A percentile compares a stretch with the other conserved stretches of the same genome.
phyloP scores from a whole-genome alignment of 2,888 invertebrate genomes.

The Caenorhabditis virilis region DNA sequence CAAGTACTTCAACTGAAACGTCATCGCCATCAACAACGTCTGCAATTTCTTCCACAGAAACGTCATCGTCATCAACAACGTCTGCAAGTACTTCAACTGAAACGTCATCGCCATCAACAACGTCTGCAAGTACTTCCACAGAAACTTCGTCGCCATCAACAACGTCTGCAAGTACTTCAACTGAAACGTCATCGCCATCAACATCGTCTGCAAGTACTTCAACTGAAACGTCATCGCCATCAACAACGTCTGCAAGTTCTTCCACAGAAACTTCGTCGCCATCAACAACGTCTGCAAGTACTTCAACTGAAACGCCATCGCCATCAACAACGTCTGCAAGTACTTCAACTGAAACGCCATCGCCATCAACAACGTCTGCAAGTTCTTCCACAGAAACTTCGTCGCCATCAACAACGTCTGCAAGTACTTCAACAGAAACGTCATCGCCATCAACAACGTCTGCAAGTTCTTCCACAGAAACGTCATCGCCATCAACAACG shows the following conservation, averaged over 20 bases:
- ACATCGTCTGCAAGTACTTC: constrained; percentile 4
- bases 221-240: constrained; percentile 5
- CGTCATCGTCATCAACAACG: constrained; percentile 6
- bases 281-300: constrained; percentile 10
- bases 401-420: background rate
- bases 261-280: constrained; percentile 10
- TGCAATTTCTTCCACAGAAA: background rate
- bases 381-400: constrained; percentile 1
- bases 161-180: background rate
- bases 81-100: constrained; percentile 3
- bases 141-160: constrained; percentile 9
- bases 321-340: constrained; percentile 1
- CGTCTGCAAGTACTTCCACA: constrained; percentile 6
- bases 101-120: constrained; percentile 10
- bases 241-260: constrained; percentile 3
- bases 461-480: constrained; percentile 8
- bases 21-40: constrained; percentile 11
- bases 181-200: constrained; percentile 5
- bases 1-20: constrained; percentile 6
- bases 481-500: constrained; percentile 5
- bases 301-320: constrained; percentile 3
- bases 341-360: constrained; percentile 1
- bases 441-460: constrained; percentile 3
- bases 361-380: no score
- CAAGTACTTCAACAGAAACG: background rate